Base-by-base conservation (phyloP, 1,140 invertebrate genomes). In the Ostrea denselamellosa region DNA sequence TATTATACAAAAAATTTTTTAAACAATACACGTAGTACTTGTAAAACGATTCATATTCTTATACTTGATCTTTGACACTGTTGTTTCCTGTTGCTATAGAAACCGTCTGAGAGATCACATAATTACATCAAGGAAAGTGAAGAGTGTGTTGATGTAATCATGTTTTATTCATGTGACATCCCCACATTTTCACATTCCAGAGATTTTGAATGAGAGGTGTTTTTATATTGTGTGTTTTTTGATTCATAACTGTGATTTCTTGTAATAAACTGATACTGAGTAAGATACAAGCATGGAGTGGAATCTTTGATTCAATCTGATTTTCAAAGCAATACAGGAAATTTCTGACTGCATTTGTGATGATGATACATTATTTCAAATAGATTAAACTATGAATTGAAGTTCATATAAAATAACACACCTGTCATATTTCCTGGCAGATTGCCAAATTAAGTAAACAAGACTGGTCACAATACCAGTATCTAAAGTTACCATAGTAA, bases 1-100 rank as follows among this genome's bases (percentile, higher is more conserved):
- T 34, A 77, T 77, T 77, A 34, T 77, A 34, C n/a, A 62, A 62
- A 77, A 77, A 77, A 62, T 17, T n/a, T 62, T 17, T 12, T 58
- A 58, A 9, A 22, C 22, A 71, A 71, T n/a, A 77, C 28, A 14
- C 28, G n/a, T 28, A 28, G 25, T 25, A 28, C 12, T 28, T 44
- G 7, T 25, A 14, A 28, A 77, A 77, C 68, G 9, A 34, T 28
- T 25, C 12, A 25, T 28, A 77, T 77, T 77, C 25, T 28, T 77
- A n/a, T n/a, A 12, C 25, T 14, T 12, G 68, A 28, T 77, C 28
- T 77, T 77, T 34, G 25, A 77, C 68, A 62, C 17, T 62, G n/a
- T 62, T 19, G n/a, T 62, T n/a, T 62, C n/a, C n/a, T 12, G 56
- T 62, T 62, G 17, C 56, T n/a, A 62, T 19, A 14, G 56, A 19